A percentile compares a stretch with the other conserved stretches of the same genome.
Conservation (phyloP, 1,140 invertebrate species). For the Heliconius eleuchia region DNA sequence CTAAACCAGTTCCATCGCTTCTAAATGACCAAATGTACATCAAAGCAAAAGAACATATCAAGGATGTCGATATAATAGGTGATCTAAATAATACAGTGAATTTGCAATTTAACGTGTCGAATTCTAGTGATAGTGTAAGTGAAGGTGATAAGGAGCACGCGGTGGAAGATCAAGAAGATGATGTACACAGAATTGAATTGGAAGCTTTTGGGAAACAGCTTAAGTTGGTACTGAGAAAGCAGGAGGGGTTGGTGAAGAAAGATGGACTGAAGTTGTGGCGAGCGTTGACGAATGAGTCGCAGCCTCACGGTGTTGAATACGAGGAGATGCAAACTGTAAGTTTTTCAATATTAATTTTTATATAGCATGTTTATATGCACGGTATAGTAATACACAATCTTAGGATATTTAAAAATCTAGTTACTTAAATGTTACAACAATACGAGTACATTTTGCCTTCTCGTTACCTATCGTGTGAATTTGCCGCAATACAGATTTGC, state of each 20-base stretch:
- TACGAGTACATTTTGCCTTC: too few species aligned
- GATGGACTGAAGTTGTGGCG: conserved; percentile 89
- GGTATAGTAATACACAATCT: not conserved
- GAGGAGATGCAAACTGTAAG: conserved; percentile 87
- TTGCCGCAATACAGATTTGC: too few species aligned
- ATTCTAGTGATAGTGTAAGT: conserved; percentile 67
- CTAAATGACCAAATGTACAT: conserved; percentile 73
- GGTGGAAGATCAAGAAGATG: conserved; percentile 76
- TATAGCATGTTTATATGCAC: not conserved
- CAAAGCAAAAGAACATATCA: conserved; percentile 66
- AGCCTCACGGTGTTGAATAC: conserved; percentile 88
- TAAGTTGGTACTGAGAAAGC: conserved; percentile 87
- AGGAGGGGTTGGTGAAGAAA: conserved; percentile 87
- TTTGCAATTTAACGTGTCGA: conserved; percentile 58
- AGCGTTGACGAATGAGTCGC: conserved; percentile 85
- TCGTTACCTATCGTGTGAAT: too few species aligned
- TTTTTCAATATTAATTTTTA: conserved; percentile 19
- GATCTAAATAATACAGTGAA: conserved; percentile 72
- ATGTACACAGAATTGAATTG: conserved; percentile 86
- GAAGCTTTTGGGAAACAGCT: conserved; percentile 89
- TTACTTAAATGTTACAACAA: too few species aligned
- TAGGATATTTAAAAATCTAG: not conserved
- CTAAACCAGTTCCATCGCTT: conserved; percentile 58
- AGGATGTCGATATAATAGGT: conserved; percentile 71
- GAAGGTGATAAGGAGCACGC: conserved; percentile 73